Evolutionary conservation across 2,888 invertebrate species (phyloP).

Genomic region (Hydrotaea diabolus): DNA sequence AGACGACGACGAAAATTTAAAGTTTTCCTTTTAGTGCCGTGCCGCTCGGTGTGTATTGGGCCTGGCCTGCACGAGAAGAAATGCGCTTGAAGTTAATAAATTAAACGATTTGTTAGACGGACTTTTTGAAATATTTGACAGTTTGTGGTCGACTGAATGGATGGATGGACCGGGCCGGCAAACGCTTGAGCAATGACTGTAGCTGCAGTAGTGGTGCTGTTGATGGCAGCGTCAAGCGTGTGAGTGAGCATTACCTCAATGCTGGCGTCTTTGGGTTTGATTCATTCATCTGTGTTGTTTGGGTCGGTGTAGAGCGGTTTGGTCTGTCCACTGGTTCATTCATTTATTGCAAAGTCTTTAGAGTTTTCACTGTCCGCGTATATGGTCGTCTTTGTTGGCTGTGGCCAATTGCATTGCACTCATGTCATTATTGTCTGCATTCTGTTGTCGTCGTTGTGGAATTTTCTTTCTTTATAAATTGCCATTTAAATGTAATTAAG

Average conservation of each 20-base stretch:
- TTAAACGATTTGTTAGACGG: constrained; percentile 73
- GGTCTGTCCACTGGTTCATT: constrained; percentile 35
- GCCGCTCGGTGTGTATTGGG: neutral
- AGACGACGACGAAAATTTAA: neutral
- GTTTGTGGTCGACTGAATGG: constrained; percentile 68
- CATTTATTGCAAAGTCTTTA: constrained; percentile 36
- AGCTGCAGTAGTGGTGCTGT: too few relatives aligned
- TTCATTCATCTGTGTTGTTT: neutral
- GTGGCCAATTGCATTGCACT: neutral
- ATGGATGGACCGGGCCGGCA: neutral
- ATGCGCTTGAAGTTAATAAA: constrained; percentile 68
- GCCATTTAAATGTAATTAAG: constrained; percentile 64
- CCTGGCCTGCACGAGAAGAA: neutral
- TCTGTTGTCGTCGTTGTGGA: constrained; percentile 1
- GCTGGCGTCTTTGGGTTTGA: neutral
- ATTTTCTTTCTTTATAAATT: constrained; percentile 46
- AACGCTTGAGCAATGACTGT: neutral
- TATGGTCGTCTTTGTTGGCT: constrained; percentile 17
- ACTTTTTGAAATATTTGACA: constrained; percentile 77
- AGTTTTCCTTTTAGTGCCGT: neutral
- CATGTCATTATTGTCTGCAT: neutral
- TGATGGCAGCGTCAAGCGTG: neutral
- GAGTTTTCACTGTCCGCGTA: constrained; percentile 14
- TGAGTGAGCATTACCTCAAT: neutral
- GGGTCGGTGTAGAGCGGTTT: neutral